phyloP scores from a whole-genome alignment of 2,113 vertebrate genomes.

The Lonchura striata region DNA sequence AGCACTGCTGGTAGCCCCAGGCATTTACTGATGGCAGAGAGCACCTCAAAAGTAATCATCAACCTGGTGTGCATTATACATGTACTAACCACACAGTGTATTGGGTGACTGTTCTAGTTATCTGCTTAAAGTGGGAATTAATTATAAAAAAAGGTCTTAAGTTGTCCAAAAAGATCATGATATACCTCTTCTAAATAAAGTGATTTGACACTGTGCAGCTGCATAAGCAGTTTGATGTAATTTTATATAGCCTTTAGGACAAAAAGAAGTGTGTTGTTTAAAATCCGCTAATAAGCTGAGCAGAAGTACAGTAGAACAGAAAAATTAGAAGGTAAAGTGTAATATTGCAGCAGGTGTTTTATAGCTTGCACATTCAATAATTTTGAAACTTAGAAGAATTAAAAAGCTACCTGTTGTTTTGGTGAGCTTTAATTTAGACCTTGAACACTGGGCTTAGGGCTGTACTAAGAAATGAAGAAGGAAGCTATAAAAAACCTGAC shows the following conservation, averaged over 20 bases:
- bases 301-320: neutral
- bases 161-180: neutral
- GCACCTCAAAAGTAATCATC: neutral
- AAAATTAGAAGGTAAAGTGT: neutral
- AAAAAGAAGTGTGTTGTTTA: neutral
- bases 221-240: neutral
- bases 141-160: neutral
- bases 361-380: neutral
- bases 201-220: neutral
- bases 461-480: neutral
- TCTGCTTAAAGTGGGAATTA: neutral
- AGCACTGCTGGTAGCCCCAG: neutral
- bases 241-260: neutral
- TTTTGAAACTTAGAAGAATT: neutral
- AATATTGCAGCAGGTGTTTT: neutral
- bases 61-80: neutral
- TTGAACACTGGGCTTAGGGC: neutral
- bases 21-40: neutral
- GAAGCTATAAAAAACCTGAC: neutral
- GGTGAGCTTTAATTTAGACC: neutral
- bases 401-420: neutral
- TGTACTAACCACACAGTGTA: neutral
- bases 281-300: neutral
- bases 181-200: neutral
- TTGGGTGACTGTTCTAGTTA: neutral